Evolutionary conservation across 1,140 invertebrate genomes (phyloP).

Genomic region (Papilio polytes): DNA sequence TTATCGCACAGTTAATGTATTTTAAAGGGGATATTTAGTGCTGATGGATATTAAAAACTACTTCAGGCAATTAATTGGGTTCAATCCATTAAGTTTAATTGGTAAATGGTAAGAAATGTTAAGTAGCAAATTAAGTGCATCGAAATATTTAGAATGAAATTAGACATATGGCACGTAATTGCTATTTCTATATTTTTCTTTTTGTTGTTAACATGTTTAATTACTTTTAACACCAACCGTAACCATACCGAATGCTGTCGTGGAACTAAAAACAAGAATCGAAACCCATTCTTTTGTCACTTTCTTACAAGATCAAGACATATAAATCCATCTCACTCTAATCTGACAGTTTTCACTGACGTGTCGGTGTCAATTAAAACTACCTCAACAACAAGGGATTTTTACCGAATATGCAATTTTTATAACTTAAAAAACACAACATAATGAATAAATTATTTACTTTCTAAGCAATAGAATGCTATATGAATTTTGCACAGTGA

Average conservation of each 20-base stretch:
- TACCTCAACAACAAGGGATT: conserved; percentile 69
- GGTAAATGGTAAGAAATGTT: neutral
- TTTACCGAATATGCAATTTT: conserved; percentile 55
- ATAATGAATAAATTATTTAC: conserved; percentile 23
- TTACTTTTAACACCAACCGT: conserved; percentile 43
- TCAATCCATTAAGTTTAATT: neutral
- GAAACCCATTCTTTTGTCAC: conserved; percentile 50
- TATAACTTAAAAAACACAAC: conserved; percentile 57
- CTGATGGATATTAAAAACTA: neutral
- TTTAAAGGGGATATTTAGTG: neutral
- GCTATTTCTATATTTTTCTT: neutral
- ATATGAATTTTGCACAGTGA: conserved; percentile 9
- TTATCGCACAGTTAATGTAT: neutral
- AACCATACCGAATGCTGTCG: conserved; percentile 62
- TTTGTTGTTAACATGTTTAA: conserved; percentile 10
- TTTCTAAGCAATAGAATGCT: conserved; percentile 18
- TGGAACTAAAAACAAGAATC: conserved; percentile 73
- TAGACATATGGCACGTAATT: neutral
- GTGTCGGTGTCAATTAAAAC: conserved; percentile 66
- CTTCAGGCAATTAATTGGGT: neutral
- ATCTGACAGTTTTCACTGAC: conserved; percentile 77
- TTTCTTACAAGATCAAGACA: conserved; percentile 46
- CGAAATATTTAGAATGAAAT: neutral
- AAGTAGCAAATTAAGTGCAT: neutral
- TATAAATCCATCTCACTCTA: conserved; percentile 55